Percentiles rank a stretch among this genome's conserved stretches.
Conservation (phyloP, 2,888 invertebrate species). For the Neoitamus cyanurus region DNA sequence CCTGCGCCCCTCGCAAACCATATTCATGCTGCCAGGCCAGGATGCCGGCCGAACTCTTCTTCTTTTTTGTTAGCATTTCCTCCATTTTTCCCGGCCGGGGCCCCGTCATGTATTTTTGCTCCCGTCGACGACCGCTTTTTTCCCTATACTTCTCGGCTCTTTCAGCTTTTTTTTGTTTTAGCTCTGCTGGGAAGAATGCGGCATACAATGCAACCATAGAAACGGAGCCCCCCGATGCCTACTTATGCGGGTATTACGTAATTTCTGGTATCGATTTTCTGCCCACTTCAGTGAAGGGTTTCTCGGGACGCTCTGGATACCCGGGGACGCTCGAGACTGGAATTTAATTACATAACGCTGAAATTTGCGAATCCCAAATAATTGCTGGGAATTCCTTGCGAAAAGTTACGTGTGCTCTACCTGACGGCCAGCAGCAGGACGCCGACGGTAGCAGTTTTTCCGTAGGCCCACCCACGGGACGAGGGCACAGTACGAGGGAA, state of each 20-base stretch:
- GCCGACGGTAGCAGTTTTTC: no score
- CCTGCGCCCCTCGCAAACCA: not conserved
- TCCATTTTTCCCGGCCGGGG: constrained; percentile 43
- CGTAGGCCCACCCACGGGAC: not conserved
- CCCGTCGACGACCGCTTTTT: not conserved
- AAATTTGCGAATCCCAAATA: not conserved
- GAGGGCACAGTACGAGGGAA: not conserved
- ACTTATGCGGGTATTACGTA: constrained; percentile 47
- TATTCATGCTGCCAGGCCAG: not conserved
- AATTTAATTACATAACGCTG: constrained; percentile 21
- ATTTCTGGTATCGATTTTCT: constrained; percentile 48
- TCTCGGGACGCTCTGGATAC: constrained; percentile 29
- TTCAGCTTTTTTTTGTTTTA: constrained; percentile 30
- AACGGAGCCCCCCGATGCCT: constrained; percentile 45
- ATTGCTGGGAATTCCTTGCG: not conserved
- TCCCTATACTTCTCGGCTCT: not conserved
- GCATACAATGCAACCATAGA: constrained; percentile 49
- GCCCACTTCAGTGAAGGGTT: constrained; percentile 34
- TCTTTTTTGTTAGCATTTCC: constrained; percentile 43
- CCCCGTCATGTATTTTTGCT: constrained; percentile 14
- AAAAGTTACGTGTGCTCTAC: not conserved
- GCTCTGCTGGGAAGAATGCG: constrained; percentile 24
- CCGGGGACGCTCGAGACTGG: constrained; percentile 4
- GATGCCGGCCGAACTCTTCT: not conserved
- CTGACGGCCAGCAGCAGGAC: not conserved